Conservation (phyloP, 2,797 vertebrate genomes). For the Neopelma chrysocephalum region DNA sequence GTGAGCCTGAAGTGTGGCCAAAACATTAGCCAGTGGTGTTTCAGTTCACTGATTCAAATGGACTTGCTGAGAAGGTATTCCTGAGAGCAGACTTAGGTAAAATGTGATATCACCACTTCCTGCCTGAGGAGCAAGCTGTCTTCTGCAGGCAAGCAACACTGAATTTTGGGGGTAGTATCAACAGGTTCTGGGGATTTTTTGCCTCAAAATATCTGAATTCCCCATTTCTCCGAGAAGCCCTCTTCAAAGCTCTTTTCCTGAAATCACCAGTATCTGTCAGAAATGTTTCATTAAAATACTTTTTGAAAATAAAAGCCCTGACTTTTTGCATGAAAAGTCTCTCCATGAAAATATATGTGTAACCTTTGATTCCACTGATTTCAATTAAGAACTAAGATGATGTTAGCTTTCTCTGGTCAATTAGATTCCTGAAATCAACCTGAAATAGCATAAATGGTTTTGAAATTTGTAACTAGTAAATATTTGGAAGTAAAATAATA, state of each 20-base stretch:
- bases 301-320: neutral
- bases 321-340: neutral
- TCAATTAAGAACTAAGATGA: neutral
- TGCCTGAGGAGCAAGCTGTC: neutral
- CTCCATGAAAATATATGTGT: neutral
- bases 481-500: neutral
- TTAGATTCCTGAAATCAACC: neutral
- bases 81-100: neutral
- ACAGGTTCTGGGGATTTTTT: neutral
- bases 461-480: neutral
- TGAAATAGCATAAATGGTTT: neutral
- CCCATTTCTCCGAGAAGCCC: neutral
- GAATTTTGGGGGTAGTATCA: neutral
- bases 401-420: neutral
- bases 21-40: neutral
- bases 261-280: neutral
- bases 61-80: neutral
- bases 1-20: neutral
- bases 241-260: neutral
- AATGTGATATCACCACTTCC: neutral
- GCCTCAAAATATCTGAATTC: neutral
- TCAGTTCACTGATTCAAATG: neutral
- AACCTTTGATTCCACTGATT: neutral
- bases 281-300: neutral
- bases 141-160: neutral